These are phyloP conservation scores for Ennomos quercinarius DNA, from an alignment of 2,888 invertebrate genomes.

Conservation along the genomic window DNA sequence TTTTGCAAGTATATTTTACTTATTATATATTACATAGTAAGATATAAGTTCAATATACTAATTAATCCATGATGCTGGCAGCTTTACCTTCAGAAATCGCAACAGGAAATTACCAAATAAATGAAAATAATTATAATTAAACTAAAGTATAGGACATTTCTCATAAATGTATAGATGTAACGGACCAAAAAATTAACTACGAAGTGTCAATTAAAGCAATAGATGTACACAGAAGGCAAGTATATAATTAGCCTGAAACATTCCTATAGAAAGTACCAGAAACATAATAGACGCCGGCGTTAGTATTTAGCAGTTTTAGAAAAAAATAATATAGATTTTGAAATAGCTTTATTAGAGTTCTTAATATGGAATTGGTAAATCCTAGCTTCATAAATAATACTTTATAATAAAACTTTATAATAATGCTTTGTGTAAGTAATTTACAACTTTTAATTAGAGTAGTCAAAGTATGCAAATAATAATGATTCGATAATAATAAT, in stretches of 20 bases:
- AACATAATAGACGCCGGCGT: background rate
- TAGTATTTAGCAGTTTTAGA: constrained; percentile 4
- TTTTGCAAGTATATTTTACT: no score
- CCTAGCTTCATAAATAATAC: no score
- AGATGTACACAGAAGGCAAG: constrained; percentile 38
- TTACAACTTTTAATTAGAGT: no score
- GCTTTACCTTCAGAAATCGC: background rate
- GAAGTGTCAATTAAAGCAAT: constrained; percentile 73
- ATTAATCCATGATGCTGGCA: no score
- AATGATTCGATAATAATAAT: background rate
- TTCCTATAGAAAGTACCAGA: constrained; percentile 30
- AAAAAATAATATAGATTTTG: background rate
- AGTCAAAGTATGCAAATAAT: background rate
- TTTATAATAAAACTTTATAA: no score
- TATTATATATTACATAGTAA: no score
- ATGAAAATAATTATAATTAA: background rate
- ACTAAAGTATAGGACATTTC: constrained; percentile 28
- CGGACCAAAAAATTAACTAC: constrained; percentile 70
- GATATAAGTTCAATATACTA: no score
- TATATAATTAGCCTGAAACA: constrained; percentile 23
- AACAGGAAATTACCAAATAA: constrained; percentile 1
- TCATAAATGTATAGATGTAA: constrained; percentile 46
- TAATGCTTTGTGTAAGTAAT: no score
- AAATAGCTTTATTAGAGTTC: no score
- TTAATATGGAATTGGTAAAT: no score